Base-by-base conservation (phyloP, 2,888 invertebrate genomes). In the Ashinkailepas kermadecensis region DNA sequence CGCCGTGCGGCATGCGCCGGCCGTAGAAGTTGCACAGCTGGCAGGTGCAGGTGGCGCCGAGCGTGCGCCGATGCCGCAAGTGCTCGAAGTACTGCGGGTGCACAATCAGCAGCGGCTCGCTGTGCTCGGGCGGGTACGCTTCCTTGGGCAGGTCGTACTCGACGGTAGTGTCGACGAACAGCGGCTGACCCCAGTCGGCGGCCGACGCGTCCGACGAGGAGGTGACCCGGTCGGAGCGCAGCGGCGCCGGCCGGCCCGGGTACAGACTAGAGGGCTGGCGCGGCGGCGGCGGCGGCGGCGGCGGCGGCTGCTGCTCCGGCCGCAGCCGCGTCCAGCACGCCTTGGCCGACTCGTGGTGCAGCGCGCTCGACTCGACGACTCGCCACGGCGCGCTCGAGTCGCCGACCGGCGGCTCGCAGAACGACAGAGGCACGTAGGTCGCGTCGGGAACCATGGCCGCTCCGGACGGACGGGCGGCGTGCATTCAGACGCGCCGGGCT, bases 11-110 rank as follows among this genome's bases (percentile, higher is more conserved):
- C 9, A 74, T 18, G 21, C 74, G 15, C 56, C 74, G 18, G 56
- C 74, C 74, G 74, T 74, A 74, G 56, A 74, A 74, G 74, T 74
- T 74, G 21, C 74, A 74, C 15, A 74, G 74, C 74, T 74, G 74
- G 21, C 74, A 74, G 10, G 56, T 23, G 56, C 74, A 74, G 21
- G 21, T 56, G 56, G 74, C 74, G 74, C 74, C 74, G 18, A 74
- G 54, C 9, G 54, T 74, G 9, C 74, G 74, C 2, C 74, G 74
- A 11, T 74, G 74, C 74, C 74, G 74, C 74, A 74, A 56, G 74
- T 74, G 56, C 74, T 74, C 74, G 21, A 21, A 74, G 74, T 74
- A 74, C 74, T 74, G 74, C 18, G 74, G 74, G 56, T 74, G 74
- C 56, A 74, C 74, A 21, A 74, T 74, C 56, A 74, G 74, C 56